These are phyloP conservation scores for Bothrops alternatus DNA, from an alignment of 2,797 vertebrate species.

Conservation along the genomic window DNA sequence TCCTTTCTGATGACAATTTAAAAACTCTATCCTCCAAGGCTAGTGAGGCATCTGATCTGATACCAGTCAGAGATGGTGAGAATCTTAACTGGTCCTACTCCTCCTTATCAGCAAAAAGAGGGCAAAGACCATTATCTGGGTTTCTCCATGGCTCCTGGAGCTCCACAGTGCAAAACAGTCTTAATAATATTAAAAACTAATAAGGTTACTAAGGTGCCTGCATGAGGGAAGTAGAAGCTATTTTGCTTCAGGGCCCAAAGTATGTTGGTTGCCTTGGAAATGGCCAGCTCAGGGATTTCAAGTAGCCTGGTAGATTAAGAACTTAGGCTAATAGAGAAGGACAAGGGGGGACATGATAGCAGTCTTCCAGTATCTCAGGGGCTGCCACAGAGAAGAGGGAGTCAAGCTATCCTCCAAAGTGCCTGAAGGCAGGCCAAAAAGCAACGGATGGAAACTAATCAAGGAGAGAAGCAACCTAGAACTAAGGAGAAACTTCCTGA, in stretches of 20 bases:
- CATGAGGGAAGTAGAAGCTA: neutral
- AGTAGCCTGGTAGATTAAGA: neutral
- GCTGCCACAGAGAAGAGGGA: too few species aligned
- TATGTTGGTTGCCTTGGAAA: neutral
- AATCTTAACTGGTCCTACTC: neutral
- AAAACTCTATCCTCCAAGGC: neutral
- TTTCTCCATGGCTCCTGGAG: neutral
- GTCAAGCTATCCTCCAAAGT: too few species aligned
- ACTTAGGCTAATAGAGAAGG: too few species aligned
- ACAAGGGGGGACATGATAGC: too few species aligned
- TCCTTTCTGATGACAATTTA: neutral
- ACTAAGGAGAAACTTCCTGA: too few species aligned
- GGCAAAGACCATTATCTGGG: neutral
- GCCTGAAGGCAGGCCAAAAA: too few species aligned
- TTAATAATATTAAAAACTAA: neutral
- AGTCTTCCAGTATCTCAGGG: too few species aligned
- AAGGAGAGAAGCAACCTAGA: too few species aligned
- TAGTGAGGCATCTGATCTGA: neutral
- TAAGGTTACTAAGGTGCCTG: neutral
- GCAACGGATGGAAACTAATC: too few species aligned
- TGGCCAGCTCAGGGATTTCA: neutral
- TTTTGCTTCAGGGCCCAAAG: neutral
- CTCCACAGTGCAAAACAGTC: neutral
- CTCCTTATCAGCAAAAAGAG: neutral
- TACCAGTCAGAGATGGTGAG: neutral